Percentiles rank a stretch among this genome's conserved stretches.
Conservation (phyloP, 2,888 invertebrate genomes). For the Diploptera punctata region DNA sequence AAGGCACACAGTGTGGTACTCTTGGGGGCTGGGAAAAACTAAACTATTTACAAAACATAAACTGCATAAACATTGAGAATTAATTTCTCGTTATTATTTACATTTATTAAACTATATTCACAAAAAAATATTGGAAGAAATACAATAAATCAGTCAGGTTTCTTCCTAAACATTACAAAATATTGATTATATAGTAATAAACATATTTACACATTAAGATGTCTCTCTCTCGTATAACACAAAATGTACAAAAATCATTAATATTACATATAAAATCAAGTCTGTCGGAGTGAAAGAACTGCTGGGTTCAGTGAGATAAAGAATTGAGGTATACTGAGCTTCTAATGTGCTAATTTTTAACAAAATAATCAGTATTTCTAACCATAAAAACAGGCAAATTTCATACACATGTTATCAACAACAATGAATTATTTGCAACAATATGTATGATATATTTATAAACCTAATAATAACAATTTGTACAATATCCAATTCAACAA, state of each 20-base stretch:
- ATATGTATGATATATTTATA: too few relatives aligned
- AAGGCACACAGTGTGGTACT: slow-evolving; percentile 31
- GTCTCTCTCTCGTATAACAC: not conserved
- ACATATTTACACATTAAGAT: not conserved
- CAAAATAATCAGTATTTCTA: too few relatives aligned
- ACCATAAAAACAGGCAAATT: too few relatives aligned
- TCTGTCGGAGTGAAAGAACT: not conserved
- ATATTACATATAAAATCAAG: not conserved
- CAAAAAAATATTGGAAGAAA: slow-evolving; percentile 12
- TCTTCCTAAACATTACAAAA: slow-evolving; percentile 11
- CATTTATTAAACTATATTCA: not conserved
- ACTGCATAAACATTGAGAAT: too few relatives aligned
- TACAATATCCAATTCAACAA: too few relatives aligned
- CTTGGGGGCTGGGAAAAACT: not conserved
- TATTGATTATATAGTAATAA: not conserved
- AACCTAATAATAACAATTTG: too few relatives aligned
- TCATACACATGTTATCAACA: too few relatives aligned
- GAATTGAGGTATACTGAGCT: not conserved
- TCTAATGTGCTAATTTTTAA: not conserved
- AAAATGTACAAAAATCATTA: not conserved
- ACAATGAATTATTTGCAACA: too few relatives aligned
- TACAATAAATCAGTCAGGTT: slow-evolving; percentile 18
- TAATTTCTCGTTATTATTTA: too few relatives aligned
- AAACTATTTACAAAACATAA: slow-evolving; percentile 2
- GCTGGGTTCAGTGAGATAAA: not conserved